Evolutionary conservation across 2,888 invertebrate genomes (phyloP).

Genomic region (Acanthosepion esculentum): DNA sequence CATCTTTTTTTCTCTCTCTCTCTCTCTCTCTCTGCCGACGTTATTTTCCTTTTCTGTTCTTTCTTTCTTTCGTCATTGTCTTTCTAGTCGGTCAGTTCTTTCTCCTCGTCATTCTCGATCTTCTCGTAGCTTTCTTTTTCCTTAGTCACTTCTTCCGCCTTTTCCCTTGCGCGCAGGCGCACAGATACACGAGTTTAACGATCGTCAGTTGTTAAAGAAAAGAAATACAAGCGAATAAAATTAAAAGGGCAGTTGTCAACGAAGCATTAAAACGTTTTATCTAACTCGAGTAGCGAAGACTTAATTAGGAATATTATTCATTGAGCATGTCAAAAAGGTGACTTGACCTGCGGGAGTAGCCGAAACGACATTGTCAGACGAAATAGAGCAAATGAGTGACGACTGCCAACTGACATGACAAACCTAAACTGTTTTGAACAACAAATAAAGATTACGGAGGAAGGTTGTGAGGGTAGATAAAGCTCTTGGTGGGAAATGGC

Average conservation of each 20-base stretch:
- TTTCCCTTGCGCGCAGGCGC: background rate
- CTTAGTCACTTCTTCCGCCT: background rate
- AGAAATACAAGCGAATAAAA: background rate
- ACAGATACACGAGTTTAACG: background rate
- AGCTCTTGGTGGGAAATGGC: no score
- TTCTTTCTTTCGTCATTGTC: no score
- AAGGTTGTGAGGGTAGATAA: no score
- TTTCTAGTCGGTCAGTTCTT: no score
- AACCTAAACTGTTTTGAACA: background rate
- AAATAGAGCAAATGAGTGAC: background rate
- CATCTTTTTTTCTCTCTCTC: background rate
- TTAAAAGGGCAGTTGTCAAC: background rate
- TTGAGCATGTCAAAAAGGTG: background rate
- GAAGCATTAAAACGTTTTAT: slow-evolving; percentile 23
- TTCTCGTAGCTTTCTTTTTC: background rate
- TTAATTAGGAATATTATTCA: background rate
- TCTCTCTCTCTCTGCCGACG: background rate
- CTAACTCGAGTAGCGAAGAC: background rate
- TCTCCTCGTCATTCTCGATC: background rate
- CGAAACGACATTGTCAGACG: background rate
- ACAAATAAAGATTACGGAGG: no score
- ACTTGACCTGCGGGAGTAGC: background rate
- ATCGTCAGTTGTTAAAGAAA: background rate
- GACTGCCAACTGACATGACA: background rate
- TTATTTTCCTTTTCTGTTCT: background rate